A percentile compares a stretch with the other conserved stretches of the same genome.
Evolutionary conservation across 2,888 invertebrate species (phyloP).

Genomic region (Marasmarcha lunaedactyla): DNA sequence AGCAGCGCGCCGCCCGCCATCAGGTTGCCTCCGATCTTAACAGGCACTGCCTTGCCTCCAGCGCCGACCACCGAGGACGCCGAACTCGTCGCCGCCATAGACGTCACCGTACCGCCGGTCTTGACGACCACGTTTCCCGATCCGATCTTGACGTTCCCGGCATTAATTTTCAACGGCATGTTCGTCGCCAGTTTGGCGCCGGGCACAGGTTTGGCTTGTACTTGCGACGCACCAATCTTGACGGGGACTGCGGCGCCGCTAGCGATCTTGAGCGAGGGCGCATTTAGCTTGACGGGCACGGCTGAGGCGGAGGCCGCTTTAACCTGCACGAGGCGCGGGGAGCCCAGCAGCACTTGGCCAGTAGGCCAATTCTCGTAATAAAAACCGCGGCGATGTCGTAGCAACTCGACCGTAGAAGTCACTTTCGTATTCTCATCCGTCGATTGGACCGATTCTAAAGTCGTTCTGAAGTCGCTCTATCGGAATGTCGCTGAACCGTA

Average conservation of each 20-base stretch:
- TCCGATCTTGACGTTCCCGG: conserved; percentile 58
- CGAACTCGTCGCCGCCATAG: conserved; percentile 34
- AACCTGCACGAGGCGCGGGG: conserved; percentile 55
- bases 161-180: conserved; percentile 50
- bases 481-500: too few relatives aligned
- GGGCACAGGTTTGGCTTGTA: conserved; percentile 48
- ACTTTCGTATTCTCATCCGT: too few relatives aligned
- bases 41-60: conserved; percentile 32
- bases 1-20: conserved; percentile 44
- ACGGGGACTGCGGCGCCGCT: conserved; percentile 47
- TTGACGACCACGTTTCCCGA: conserved; percentile 58
- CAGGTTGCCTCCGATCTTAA: conserved; percentile 48
- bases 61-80: conserved; percentile 32
- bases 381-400: too few relatives aligned
- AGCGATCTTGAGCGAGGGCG: conserved; percentile 44
- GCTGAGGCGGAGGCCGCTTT: conserved; percentile 42
- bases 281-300: conserved; percentile 46
- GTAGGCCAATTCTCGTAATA: too few relatives aligned
- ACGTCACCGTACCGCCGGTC: conserved; percentile 35
- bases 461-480: too few relatives aligned
- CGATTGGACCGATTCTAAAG: too few relatives aligned
- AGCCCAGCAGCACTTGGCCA: conserved; percentile 18
- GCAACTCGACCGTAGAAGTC: too few relatives aligned
- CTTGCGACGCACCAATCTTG: conserved; percentile 46
- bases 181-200: conserved; percentile 44